phyloP scores from a whole-genome alignment of 2,113 vertebrate genomes.

The Mohoua ochrocephala region DNA sequence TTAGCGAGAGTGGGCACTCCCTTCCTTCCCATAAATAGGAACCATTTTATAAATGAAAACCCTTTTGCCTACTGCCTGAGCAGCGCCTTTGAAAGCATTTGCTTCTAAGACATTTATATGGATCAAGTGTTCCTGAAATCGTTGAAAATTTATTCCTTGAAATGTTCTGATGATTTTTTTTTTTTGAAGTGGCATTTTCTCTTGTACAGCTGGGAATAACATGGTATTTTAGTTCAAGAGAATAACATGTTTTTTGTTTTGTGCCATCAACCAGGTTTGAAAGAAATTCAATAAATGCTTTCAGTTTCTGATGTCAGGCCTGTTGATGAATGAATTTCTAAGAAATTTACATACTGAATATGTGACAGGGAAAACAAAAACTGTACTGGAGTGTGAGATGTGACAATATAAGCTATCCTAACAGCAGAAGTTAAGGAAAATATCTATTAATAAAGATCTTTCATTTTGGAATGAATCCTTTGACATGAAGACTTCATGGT shows the following conservation, averaged over 20 bases:
- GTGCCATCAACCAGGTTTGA: background rate
- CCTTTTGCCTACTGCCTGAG: slow-evolving; percentile 1
- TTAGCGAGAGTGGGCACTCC: background rate
- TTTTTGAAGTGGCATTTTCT: background rate
- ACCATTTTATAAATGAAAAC: background rate
- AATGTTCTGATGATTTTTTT: background rate
- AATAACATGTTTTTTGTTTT: background rate
- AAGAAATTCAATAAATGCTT: background rate
- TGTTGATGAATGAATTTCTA: background rate
- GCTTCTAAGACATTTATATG: background rate
- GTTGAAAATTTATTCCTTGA: background rate
- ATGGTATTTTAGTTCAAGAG: background rate
- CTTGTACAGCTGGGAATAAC: background rate
- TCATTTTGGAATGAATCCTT: background rate
- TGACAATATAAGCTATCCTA: background rate
- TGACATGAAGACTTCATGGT: background rate
- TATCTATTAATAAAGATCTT: background rate
- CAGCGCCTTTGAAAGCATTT: background rate
- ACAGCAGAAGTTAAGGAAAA: background rate
- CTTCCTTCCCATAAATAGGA: slow-evolving; percentile 27
- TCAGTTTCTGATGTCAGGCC: background rate
- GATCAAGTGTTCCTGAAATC: background rate
- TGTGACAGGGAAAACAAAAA: background rate
- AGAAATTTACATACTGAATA: background rate
- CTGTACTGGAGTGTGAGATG: background rate